Conservation (phyloP, 2,113 vertebrate genomes). For the Numida meleagris region DNA sequence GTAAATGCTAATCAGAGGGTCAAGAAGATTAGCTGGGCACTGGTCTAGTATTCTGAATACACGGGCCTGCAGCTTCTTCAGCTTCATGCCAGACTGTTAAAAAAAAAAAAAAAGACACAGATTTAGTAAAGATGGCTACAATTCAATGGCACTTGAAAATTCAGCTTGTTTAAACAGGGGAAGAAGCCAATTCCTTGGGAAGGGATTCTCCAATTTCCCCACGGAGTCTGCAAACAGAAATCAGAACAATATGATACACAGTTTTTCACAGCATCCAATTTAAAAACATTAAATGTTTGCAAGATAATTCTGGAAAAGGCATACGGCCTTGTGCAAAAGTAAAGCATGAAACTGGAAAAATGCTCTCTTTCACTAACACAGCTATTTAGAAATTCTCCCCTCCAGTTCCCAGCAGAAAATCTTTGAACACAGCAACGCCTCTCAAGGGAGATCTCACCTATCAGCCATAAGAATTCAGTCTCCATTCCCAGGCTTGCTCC, state of each 20-base stretch:
- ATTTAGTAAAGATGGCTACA: slow-evolving; percentile 18
- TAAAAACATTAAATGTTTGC: neutral
- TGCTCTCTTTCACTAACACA: neutral
- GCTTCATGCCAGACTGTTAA: slow-evolving; percentile 17
- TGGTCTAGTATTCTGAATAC: slow-evolving; percentile 9
- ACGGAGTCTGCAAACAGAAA: slow-evolving; percentile 41
- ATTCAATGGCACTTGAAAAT: neutral
- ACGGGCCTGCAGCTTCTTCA: slow-evolving; percentile 57
- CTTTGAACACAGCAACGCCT: neutral
- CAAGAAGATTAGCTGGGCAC: slow-evolving; percentile 52
- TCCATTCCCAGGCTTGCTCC: slow-evolving; percentile 2
- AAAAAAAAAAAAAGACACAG: neutral
- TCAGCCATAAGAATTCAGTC: neutral
- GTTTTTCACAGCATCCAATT: slow-evolving; percentile 26
- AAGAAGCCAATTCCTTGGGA: slow-evolving; percentile 22
- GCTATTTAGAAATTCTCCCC: neutral
- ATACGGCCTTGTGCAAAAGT: neutral
- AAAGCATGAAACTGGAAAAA: slow-evolving; percentile 1
- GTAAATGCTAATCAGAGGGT: slow-evolving; percentile 70
- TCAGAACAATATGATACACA: slow-evolving; percentile 27
- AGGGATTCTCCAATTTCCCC: slow-evolving; percentile 53
- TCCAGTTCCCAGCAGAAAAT: neutral
- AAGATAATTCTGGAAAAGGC: slow-evolving; percentile 10
- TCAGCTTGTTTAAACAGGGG: slow-evolving; percentile 30
- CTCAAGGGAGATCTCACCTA: slow-evolving; percentile 14